Percentiles rank a stretch among this genome's conserved stretches.
Evolutionary conservation across 2,113 vertebrate species (phyloP).

Genomic region (Clupea harengus): DNA sequence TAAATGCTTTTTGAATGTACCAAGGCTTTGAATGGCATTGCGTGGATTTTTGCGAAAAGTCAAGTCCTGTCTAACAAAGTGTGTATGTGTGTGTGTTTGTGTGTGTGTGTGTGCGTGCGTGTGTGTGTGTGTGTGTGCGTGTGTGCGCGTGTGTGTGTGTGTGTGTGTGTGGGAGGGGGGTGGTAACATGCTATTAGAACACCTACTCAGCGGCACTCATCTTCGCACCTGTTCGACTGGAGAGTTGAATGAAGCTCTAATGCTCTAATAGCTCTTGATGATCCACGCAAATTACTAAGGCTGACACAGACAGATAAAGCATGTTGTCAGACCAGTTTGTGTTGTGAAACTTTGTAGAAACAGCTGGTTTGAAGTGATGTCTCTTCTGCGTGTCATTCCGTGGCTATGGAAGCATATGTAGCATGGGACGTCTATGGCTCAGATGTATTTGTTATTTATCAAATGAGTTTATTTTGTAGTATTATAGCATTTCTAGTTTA

Average conservation of each 20-base stretch:
- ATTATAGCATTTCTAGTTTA: too few relatives aligned
- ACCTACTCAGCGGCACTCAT: background rate
- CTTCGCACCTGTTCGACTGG: conserved; percentile 25
- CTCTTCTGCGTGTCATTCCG: too few relatives aligned
- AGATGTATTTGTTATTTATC: too few relatives aligned
- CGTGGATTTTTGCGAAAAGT: too few relatives aligned
- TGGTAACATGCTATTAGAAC: background rate
- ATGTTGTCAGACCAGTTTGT: background rate
- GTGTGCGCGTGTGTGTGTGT: background rate
- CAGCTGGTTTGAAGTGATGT: too few relatives aligned
- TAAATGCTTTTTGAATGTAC: too few relatives aligned
- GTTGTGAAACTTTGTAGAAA: background rate
- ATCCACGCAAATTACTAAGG: conserved; percentile 5
- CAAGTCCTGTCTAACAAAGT: background rate
- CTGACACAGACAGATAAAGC: conserved; percentile 26
- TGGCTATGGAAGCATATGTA: too few relatives aligned
- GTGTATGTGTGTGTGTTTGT: background rate
- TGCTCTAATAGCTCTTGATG: conserved; percentile 5
- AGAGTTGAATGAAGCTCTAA: background rate
- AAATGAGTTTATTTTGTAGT: too few relatives aligned
- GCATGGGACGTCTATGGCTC: too few relatives aligned
- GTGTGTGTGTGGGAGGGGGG: background rate
- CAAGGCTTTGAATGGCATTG: too few relatives aligned
- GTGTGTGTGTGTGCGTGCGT: background rate
- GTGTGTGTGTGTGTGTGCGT: conserved; percentile 9